Evolutionary conservation across 2,888 invertebrate genomes (phyloP).

Genomic region (Noctua pronuba): DNA sequence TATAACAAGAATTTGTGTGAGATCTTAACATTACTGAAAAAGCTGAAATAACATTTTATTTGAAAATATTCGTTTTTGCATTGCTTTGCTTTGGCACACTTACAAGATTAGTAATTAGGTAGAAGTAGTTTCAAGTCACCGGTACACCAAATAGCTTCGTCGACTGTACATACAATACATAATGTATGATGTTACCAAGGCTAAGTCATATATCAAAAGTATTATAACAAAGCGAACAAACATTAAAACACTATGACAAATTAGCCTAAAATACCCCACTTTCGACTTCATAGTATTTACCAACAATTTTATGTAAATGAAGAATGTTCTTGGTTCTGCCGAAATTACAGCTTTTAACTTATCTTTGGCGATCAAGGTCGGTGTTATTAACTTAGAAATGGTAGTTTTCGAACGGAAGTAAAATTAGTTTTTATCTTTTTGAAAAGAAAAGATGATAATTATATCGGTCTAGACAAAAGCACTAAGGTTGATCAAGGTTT

Average conservation of each 20-base stretch:
- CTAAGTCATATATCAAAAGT: not conserved
- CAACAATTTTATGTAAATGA: slow-evolving; percentile 46
- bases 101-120: not conserved
- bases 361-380: slow-evolving; percentile 33
- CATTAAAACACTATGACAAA: slow-evolving; percentile 25
- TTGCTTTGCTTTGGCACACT: too few species aligned
- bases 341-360: slow-evolving; percentile 16
- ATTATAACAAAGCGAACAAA: slow-evolving; percentile 5
- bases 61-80: too few species aligned
- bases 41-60: too few species aligned
- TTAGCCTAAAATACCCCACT: slow-evolving; percentile 9
- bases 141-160: not conserved
- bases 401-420: not conserved
- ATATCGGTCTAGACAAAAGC: not conserved
- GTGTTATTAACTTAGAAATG: not conserved
- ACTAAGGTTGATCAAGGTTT: not conserved
- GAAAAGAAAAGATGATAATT: not conserved
- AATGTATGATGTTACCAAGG: not conserved
- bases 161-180: not conserved
- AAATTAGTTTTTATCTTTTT: not conserved
- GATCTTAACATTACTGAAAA: too few species aligned
- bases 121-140: not conserved
- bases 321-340: not conserved
- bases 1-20: too few species aligned
- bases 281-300: slow-evolving; percentile 6